Percentiles rank a stretch among this genome's conserved stretches.
phyloP scores from a whole-genome alignment of 2,113 vertebrate genomes.

The Mastomys coucha region DNA sequence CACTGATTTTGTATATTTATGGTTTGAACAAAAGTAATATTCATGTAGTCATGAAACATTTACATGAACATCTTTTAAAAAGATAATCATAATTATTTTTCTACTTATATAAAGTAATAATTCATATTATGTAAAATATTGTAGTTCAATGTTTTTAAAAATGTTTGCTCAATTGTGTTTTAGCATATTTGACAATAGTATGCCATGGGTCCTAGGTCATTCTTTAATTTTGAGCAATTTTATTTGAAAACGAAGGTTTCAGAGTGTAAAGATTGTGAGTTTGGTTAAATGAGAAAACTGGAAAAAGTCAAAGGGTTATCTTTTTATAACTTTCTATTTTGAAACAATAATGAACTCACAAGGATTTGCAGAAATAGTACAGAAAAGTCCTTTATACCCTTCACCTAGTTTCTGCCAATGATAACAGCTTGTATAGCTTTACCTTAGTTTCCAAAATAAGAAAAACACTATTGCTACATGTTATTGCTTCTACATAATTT shows the following conservation, averaged over 20 bases:
- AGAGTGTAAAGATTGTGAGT: background rate
- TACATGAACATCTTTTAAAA: background rate
- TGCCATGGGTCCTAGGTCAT: background rate
- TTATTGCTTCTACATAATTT: background rate
- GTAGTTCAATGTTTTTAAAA: background rate
- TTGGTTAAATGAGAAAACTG: background rate
- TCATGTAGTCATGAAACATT: background rate
- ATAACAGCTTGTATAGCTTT: background rate
- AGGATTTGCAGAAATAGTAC: conserved; percentile 21
- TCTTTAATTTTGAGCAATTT: conserved; percentile 24
- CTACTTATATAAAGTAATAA: background rate
- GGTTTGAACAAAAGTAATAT: conserved; percentile 1
- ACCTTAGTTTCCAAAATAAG: conserved; percentile 6
- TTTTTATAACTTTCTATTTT: background rate
- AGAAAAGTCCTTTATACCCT: background rate
- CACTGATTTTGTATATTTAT: background rate
- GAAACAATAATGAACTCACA: conserved; percentile 11
- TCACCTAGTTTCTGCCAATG: background rate
- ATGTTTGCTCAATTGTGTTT: background rate
- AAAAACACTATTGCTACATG: background rate
- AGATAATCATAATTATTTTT: background rate
- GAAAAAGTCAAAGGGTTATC: conserved; percentile 18
- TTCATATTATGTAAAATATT: background rate
- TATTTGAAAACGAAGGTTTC: background rate
- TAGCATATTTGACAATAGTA: background rate